Evolutionary conservation across 2,113 vertebrate species (phyloP).

Genomic region (Sterrhoptilus dennistouni): DNA sequence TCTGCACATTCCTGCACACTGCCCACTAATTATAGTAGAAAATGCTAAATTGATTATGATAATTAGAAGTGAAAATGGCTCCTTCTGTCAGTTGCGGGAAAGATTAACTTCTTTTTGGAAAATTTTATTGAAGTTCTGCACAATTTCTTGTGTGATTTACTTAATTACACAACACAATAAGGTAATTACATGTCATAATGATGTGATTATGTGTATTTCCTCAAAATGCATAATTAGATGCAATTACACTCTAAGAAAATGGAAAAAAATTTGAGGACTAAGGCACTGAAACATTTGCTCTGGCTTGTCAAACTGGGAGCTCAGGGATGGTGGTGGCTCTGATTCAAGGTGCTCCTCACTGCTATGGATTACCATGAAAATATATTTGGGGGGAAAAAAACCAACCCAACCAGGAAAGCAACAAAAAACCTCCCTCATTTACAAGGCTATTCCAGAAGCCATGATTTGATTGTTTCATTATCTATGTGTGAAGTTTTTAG

Average conservation of each 20-base stretch:
- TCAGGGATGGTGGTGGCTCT: not conserved
- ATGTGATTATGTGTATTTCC: slow-evolving; percentile 55
- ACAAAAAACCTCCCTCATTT: not conserved
- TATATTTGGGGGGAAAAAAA: not conserved
- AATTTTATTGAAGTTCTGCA: slow-evolving; percentile 41
- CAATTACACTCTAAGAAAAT: slow-evolving; percentile 40
- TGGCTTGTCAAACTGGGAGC: not conserved
- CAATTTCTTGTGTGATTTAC: slow-evolving; percentile 50
- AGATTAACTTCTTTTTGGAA: slow-evolving; percentile 34
- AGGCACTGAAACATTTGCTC: not conserved
- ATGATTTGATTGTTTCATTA: not conserved
- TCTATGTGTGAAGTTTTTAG: not conserved
- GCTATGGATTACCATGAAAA: not conserved
- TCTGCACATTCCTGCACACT: not conserved
- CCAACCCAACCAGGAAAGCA: not conserved
- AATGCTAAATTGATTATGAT: slow-evolving; percentile 26
- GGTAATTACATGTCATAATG: slow-evolving; percentile 52
- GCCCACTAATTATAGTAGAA: not conserved
- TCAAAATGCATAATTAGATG: slow-evolving; percentile 48
- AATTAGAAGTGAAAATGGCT: slow-evolving; percentile 8
- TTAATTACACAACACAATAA: slow-evolving; percentile 54
- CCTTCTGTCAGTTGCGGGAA: not conserved
- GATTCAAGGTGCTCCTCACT: not conserved
- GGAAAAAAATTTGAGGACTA: not conserved
- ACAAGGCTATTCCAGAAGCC: not conserved